These are phyloP conservation scores for Netelia fuscicornis DNA, from an alignment of 2,888 invertebrate species.

Conservation along the genomic window DNA sequence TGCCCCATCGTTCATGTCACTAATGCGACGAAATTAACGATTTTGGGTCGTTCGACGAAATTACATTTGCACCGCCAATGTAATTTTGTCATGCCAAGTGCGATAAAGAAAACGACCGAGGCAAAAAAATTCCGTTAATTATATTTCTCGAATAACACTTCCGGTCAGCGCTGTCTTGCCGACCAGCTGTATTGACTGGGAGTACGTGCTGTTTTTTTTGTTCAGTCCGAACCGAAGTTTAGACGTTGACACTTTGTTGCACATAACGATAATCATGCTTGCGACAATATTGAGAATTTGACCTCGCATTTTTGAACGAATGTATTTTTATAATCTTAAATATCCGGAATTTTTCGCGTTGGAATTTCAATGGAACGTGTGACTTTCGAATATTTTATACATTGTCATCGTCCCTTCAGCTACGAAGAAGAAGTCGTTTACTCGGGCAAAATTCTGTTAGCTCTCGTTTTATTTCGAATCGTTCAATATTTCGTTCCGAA, in stretches of 20 bases:
- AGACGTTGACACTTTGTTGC: not conserved
- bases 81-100: not conserved
- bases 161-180: not conserved
- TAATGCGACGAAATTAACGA: not conserved
- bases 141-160: not conserved
- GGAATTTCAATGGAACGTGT: not conserved
- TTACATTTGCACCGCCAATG: not conserved
- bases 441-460: too few species aligned
- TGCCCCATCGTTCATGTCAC: not conserved
- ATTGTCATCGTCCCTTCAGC: not conserved
- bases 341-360: not conserved
- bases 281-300: not conserved
- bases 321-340: not conserved
- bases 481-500: too few species aligned
- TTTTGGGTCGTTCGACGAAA: not conserved
- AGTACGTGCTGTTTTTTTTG: too few species aligned
- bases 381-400: not conserved
- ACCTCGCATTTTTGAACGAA: not conserved
- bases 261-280: not conserved
- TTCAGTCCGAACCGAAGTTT: not conserved
- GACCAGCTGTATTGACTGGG: too few species aligned
- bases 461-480: too few species aligned
- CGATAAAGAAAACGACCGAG: not conserved
- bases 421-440: too few species aligned
- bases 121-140: not conserved